Conservation (phyloP, 2,113 vertebrate genomes). For the Pantherophis guttatus region DNA sequence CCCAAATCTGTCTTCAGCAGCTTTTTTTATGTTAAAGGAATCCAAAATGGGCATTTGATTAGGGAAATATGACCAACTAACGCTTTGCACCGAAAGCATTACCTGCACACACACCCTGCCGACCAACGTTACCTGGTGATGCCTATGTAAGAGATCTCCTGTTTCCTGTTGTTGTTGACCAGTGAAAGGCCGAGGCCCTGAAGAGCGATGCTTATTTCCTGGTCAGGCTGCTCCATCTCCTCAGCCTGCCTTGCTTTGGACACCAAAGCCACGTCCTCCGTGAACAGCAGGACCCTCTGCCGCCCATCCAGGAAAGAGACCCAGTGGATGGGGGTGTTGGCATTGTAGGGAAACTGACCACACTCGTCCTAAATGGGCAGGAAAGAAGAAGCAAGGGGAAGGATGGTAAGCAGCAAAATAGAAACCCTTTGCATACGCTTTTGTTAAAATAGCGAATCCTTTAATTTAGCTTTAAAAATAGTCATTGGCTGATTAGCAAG, state of each 20-base stretch:
- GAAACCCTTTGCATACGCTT: not conserved
- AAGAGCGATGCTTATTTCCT: slow-evolving; percentile 86
- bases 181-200: slow-evolving; percentile 92
- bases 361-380: slow-evolving; percentile 77
- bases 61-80: not conserved
- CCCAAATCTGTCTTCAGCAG: not conserved
- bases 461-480: not conserved
- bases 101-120: not conserved
- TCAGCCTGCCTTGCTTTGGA: slow-evolving; percentile 92
- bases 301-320: slow-evolving; percentile 94
- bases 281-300: slow-evolving; percentile 91
- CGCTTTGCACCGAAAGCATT: not conserved
- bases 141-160: slow-evolving; percentile 92
- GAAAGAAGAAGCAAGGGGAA: not conserved
- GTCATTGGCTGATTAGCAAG: not conserved
- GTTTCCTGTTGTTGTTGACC: slow-evolving; percentile 83
- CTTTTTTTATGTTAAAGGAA: not conserved
- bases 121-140: slow-evolving; percentile 84
- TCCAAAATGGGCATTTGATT: not conserved
- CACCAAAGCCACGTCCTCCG: slow-evolving; percentile 87
- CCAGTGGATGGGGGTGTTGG: slow-evolving; percentile 87
- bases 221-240: slow-evolving; percentile 89
- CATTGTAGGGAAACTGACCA: slow-evolving; percentile 85
- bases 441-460: not conserved
- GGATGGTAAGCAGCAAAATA: not conserved